Conservation (phyloP, 2,888 invertebrate species). For the Aelia acuminata region DNA sequence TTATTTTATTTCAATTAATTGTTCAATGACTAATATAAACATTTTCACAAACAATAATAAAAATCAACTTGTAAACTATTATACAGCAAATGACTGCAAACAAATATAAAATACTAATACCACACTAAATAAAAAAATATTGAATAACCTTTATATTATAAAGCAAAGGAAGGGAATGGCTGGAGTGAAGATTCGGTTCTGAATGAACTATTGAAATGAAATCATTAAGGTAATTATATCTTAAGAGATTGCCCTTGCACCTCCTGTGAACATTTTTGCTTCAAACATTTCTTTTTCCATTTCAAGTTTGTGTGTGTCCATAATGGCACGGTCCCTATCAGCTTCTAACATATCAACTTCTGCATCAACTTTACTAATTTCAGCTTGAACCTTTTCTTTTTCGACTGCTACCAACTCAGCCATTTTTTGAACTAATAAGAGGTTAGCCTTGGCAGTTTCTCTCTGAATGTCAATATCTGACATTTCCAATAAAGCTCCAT, state of each 20-base stretch:
- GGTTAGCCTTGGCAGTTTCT: slow-evolving; percentile 65
- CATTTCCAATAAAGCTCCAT: slow-evolving; percentile 61
- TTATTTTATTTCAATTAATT: too few species aligned
- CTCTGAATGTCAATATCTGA: slow-evolving; percentile 62
- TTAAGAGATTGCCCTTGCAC: slow-evolving; percentile 48
- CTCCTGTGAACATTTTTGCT: slow-evolving; percentile 61
- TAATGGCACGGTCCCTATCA: slow-evolving; percentile 57
- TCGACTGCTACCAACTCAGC: slow-evolving; percentile 63
- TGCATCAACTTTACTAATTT: slow-evolving; percentile 49
- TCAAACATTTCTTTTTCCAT: slow-evolving; percentile 62
- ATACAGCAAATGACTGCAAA: not conserved
- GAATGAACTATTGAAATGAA: not conserved
- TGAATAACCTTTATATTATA: not conserved
- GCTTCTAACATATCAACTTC: slow-evolving; percentile 58
- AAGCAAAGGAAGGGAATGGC: slow-evolving; percentile 47
- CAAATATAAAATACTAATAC: not conserved
- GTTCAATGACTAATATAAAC: not conserved
- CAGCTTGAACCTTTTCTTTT: slow-evolving; percentile 65
- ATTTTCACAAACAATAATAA: not conserved
- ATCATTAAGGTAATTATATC: not conserved
- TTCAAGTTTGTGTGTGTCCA: slow-evolving; percentile 62
- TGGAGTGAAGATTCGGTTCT: not conserved
- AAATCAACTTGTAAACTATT: too few species aligned
- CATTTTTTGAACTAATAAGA: slow-evolving; percentile 69
- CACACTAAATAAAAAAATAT: too few species aligned